Evolutionary conservation across 2,797 vertebrate species (phyloP), one percentile per base, ranked within the genome.

Genomic region (Semaprochilodus insignis): DNA sequence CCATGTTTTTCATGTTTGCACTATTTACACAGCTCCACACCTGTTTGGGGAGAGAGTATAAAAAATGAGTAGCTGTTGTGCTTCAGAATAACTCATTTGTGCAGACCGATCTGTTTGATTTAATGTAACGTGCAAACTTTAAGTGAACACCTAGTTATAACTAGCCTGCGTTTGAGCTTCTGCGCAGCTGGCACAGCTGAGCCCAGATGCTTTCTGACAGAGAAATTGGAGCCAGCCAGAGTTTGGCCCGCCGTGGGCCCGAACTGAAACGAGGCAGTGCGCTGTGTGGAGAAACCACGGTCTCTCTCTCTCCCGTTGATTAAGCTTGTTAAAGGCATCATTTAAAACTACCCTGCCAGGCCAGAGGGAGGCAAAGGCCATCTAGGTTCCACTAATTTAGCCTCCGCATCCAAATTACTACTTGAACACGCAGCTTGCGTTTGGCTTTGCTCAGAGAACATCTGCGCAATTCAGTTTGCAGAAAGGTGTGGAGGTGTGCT

Each of bases 301-400:
- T 17, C 40, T 87, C 60, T 57, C 59, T 54, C 48, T 44, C 48
- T 57, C 44, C 25, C 16, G 44, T 77, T 76, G 74, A 82, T 85
- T 80, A 81, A 21, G 55, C 85, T 85, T 76, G 80, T 85, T 85
- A 82, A 82, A 74, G 60, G 57, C 79, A 83, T 86, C 69, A 81
- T 87, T 86, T 86, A 91, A 91, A 90, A 81, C 80, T 78, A 85
- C 84, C 86, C 89, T 78, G 74, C 77, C 81, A 85, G 87, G 88
- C 90, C 83, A 86, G 80, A 82, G 80, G 71, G 87, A 74, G 83
- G 81, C 89, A 13, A 82, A 59, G 80, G 84, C 87, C 87, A 91
- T 92, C 87, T 88, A 91, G 85, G 88, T 90, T 89, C 84, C 40
- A 69, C 85, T 90, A 90, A 92, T 84, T 78, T 87, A 89, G 86